A percentile compares a stretch with the other conserved stretches of the same genome.
Evolutionary conservation across 1,140 invertebrate genomes (phyloP).

Genomic region (Frieseomelitta varia): DNA sequence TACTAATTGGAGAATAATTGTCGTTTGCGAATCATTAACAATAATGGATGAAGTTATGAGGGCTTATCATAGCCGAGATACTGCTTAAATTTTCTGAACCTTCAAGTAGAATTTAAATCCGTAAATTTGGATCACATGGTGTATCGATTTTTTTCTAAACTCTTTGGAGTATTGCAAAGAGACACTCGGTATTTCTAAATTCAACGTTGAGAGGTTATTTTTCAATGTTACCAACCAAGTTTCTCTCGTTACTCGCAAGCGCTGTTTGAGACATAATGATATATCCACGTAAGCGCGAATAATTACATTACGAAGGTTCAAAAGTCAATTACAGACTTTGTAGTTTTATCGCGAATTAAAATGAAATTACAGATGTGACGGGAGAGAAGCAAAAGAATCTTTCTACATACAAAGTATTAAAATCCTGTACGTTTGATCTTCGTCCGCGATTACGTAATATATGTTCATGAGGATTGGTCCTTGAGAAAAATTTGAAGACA

Average conservation of each 20-base stretch:
- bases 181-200: not conserved
- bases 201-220: not conserved
- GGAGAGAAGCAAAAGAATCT: no score
- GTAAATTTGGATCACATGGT: not conserved
- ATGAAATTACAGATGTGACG: not conserved
- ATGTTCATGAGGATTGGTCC: not conserved
- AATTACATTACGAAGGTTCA: not conserved
- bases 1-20: not conserved
- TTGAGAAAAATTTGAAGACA: not conserved
- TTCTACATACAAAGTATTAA: not conserved
- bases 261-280: no score
- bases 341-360: not conserved
- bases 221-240: not conserved
- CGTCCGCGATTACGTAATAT: not conserved
- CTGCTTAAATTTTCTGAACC: not conserved
- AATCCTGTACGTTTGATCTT: not conserved
- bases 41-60: not conserved
- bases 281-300: not conserved
- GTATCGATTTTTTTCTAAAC: not conserved
- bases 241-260: no score
- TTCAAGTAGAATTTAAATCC: not conserved
- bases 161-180: conserved; percentile 7
- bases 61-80: not conserved
- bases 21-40: not conserved
- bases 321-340: not conserved